These are phyloP conservation scores for Rhagophthalmus giganteus DNA, from an alignment of 2,888 invertebrate genomes.

Conservation along the genomic window DNA sequence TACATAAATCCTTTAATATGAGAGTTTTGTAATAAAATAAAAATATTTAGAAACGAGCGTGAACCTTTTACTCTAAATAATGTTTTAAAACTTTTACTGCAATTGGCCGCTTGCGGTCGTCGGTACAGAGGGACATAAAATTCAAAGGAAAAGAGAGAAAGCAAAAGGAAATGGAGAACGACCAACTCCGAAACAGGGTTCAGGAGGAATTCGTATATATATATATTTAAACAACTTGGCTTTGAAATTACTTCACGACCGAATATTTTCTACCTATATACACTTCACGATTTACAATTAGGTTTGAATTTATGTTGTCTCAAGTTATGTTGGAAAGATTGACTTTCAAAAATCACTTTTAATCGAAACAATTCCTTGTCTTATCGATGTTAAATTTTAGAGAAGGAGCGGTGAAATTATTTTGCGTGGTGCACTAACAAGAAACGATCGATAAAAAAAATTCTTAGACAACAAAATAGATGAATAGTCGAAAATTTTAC, in stretches of 20 bases:
- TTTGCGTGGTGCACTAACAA: no score
- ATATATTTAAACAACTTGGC: constrained; percentile 9
- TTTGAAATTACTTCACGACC: not conserved
- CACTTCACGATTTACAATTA: no score
- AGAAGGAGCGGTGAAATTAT: no score
- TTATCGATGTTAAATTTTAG: no score
- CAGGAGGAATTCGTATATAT: constrained; percentile 14
- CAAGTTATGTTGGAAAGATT: no score
- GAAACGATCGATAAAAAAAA: no score
- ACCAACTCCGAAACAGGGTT: constrained; percentile 14
- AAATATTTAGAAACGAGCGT: constrained; percentile 32
- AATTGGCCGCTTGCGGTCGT: constrained; percentile 49
- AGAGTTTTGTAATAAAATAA: constrained; percentile 30
- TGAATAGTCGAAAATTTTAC: no score
- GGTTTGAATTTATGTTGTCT: no score
- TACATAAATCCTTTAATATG: constrained; percentile 26
- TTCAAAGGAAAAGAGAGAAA: constrained; percentile 37
- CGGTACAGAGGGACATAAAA: constrained; percentile 40
- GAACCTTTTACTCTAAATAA: constrained; percentile 46
- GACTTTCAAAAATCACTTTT: no score
- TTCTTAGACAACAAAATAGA: no score
- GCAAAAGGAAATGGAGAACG: constrained; percentile 30
- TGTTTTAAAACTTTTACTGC: constrained; percentile 48
- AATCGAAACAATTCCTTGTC: no score
- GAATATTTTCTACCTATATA: not conserved